These are phyloP conservation scores for Atta colombica DNA, from an alignment of 1,140 invertebrate genomes.

Conservation along the genomic window DNA sequence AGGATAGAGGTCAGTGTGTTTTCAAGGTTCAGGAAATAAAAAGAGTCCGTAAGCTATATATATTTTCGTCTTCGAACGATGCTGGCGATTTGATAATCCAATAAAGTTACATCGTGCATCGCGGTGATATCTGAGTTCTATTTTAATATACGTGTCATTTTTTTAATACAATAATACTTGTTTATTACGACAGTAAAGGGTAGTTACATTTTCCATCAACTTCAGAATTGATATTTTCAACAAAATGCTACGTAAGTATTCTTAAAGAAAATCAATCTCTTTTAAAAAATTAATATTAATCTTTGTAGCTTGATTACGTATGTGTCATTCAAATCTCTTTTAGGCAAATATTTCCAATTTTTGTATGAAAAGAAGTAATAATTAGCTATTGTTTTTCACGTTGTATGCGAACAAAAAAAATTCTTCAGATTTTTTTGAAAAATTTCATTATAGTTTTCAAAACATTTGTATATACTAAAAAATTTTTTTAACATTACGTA, in stretches of 20 bases:
- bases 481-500: too few relatives aligned
- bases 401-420: neutral
- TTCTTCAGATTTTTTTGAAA: neutral
- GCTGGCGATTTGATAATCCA: neutral
- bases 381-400: neutral
- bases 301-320: neutral
- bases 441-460: neutral
- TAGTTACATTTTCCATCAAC: neutral
- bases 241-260: constrained; percentile 11
- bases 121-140: neutral
- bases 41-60: constrained; percentile 9
- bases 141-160: neutral
- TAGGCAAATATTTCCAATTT: neutral
- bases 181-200: neutral
- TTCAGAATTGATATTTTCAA: neutral
- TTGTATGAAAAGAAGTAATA: neutral
- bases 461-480: neutral
- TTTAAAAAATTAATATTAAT: neutral
- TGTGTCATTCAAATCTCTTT: neutral
- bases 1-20: constrained; percentile 32
- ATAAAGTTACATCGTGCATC: neutral
- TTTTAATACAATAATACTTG: neutral
- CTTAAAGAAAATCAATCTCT: neutral
- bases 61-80: neutral
- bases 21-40: constrained; percentile 19